These are phyloP conservation scores for Muscidifurax raptorellus DNA, from an alignment of 1,140 invertebrate species.

Conservation along the genomic window DNA sequence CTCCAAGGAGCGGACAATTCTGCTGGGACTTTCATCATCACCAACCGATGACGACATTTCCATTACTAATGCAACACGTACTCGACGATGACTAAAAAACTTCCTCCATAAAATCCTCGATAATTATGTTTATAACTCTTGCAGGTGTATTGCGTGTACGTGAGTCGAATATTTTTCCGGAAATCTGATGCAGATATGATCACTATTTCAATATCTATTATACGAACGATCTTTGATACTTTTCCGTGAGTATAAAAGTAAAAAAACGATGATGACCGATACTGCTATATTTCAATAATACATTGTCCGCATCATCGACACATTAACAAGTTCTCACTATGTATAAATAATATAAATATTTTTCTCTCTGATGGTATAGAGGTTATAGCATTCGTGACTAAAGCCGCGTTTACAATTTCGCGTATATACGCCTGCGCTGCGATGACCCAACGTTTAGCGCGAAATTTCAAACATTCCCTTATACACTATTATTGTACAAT, in stretches of 20 bases:
- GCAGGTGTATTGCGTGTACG: background rate
- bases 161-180: background rate
- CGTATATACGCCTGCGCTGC: too few relatives aligned
- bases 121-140: background rate
- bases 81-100: background rate
- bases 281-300: background rate
- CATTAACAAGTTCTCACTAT: background rate
- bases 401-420: background rate
- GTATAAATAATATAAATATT: background rate
- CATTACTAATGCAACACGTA: background rate
- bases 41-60: constrained; percentile 18
- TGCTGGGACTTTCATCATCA: constrained; percentile 12
- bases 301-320: background rate
- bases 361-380: background rate
- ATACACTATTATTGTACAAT: too few relatives aligned
- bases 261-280: background rate
- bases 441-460: background rate
- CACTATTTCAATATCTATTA: too few relatives aligned
- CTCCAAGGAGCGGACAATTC: background rate
- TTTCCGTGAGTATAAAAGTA: background rate
- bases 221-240: background rate
- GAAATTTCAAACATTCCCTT: background rate
- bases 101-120: background rate
- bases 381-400: background rate
- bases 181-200: background rate